These are phyloP conservation scores for Belgica antarctica DNA, from an alignment of 2,888 invertebrate species.

Conservation along the genomic window DNA sequence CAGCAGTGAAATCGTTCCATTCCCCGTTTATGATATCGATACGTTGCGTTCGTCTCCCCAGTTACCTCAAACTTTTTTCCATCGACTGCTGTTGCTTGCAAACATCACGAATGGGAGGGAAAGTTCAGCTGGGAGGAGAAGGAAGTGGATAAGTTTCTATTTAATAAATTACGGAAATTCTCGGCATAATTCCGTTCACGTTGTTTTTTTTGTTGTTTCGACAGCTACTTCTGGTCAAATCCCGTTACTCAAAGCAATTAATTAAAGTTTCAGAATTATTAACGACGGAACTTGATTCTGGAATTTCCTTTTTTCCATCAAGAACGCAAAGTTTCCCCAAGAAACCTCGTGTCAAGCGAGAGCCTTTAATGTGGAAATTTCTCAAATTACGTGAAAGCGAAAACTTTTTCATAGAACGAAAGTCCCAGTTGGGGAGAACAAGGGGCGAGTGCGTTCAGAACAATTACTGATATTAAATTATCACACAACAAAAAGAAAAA, in stretches of 20 bases:
- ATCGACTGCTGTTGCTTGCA: not conserved
- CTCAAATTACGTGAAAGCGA: not conserved
- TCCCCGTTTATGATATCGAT: slow-evolving; percentile 19
- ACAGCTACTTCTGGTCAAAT: not conserved
- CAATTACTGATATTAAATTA: slow-evolving; percentile 43
- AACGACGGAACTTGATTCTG: not conserved
- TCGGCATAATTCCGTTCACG: slow-evolving; percentile 3
- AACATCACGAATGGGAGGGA: not conserved
- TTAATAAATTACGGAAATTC: slow-evolving; percentile 3
- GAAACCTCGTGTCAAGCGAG: not conserved
- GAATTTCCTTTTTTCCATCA: not conserved
- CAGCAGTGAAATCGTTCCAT: not conserved
- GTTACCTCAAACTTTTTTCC: slow-evolving; percentile 18
- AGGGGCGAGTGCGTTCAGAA: not conserved
- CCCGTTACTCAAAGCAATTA: slow-evolving; percentile 25
- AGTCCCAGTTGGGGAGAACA: not conserved
- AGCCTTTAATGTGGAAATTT: not conserved
- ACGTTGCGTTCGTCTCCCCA: slow-evolving; percentile 3
- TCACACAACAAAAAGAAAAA: slow-evolving; percentile 26
- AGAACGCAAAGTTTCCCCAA: not conserved
- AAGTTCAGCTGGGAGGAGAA: not conserved
- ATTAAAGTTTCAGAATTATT: slow-evolving; percentile 40
- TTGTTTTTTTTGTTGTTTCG: not conserved
- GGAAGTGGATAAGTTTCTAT: slow-evolving; percentile 16
- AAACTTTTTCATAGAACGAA: not conserved